These are phyloP conservation scores for Harpegnathos saltator DNA, from an alignment of 1,140 invertebrate species.

Conservation along the genomic window DNA sequence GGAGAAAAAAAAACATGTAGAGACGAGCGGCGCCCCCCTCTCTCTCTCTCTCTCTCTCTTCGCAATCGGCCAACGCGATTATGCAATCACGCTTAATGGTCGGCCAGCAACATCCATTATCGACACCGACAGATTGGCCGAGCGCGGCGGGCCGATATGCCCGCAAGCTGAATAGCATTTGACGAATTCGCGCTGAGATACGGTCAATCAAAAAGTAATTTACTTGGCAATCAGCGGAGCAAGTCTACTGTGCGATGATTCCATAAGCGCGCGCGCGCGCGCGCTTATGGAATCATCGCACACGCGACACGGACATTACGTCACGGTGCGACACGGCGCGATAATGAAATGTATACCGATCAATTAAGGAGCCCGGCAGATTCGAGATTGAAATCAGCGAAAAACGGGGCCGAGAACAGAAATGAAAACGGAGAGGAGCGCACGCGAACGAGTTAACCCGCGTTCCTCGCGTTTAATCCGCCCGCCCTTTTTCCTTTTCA, in stretches of 20 bases:
- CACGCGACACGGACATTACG: too few species aligned
- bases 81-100: slow-evolving; percentile 25
- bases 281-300: too few species aligned
- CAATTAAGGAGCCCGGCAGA: background rate
- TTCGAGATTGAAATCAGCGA: background rate
- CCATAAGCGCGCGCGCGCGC: slow-evolving; percentile 24
- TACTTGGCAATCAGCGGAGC: slow-evolving; percentile 36
- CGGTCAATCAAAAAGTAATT: slow-evolving; percentile 58
- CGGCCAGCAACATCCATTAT: slow-evolving; percentile 19
- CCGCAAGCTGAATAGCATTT: slow-evolving; percentile 47
- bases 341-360: background rate
- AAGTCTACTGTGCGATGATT: slow-evolving; percentile 45
- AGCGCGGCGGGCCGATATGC: slow-evolving; percentile 31
- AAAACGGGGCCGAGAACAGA: too few species aligned
- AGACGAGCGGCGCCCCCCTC: too few species aligned
- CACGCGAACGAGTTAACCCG: background rate
- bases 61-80: slow-evolving; percentile 9
- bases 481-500: too few species aligned
- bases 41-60: too few species aligned
- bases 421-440: too few species aligned
- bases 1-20: too few species aligned
- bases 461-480: background rate
- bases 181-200: slow-evolving; percentile 17
- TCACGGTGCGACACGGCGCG: background rate
- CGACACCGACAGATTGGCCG: slow-evolving; percentile 16